A percentile compares a stretch with the other conserved stretches of the same genome.
These are phyloP conservation scores for Aphodius granarius DNA, from an alignment of 2,888 invertebrate species.

Conservation along the genomic window DNA sequence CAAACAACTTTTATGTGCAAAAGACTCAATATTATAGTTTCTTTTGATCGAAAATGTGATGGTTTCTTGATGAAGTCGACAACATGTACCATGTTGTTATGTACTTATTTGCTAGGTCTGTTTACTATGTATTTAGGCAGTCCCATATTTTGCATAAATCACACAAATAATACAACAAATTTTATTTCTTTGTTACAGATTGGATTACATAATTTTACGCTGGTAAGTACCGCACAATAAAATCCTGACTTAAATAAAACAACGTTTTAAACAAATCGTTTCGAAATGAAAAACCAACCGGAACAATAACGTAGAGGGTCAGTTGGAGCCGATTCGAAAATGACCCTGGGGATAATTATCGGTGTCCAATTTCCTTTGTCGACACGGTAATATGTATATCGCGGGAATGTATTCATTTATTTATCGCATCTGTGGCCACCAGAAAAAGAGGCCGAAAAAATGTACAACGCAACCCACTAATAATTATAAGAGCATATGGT, in stretches of 20 bases:
- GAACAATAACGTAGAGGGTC: neutral
- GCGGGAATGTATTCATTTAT: neutral
- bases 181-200: neutral
- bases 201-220: neutral
- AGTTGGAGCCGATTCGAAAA: neutral
- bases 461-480: neutral
- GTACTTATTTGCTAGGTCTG: no score
- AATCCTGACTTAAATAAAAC: neutral
- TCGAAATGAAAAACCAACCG: neutral
- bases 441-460: constrained; percentile 3
- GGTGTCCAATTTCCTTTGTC: neutral
- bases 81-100: no score
- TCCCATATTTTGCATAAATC: no score
- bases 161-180: neutral
- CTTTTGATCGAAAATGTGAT: no score
- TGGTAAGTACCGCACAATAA: neutral
- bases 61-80: no score
- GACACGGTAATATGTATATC: neutral
- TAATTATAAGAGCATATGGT: constrained; percentile 15
- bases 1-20: no score
- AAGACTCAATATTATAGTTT: no score
- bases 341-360: neutral
- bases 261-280: neutral
- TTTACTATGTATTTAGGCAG: no score
- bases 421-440: constrained; percentile 10